Evolutionary conservation across 2,797 vertebrate species (phyloP).

Genomic region (Streptopelia turtur): DNA sequence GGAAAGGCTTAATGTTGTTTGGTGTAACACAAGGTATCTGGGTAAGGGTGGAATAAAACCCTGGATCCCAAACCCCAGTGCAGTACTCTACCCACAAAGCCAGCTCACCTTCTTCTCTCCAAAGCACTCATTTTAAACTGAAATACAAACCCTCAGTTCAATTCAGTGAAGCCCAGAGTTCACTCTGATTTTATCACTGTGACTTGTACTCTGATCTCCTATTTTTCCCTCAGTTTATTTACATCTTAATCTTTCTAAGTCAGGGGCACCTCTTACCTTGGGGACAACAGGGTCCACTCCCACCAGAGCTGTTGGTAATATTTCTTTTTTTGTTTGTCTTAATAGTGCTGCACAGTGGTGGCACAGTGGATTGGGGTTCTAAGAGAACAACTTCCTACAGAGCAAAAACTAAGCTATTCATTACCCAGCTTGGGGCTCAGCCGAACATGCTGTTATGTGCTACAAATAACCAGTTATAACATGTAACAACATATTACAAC

Average conservation of each 20-base stretch:
- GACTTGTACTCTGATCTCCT: not conserved
- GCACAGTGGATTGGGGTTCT: not conserved
- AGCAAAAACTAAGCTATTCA: not conserved
- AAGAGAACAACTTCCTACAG: not conserved
- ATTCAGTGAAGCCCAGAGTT: not conserved
- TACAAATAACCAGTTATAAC: not conserved
- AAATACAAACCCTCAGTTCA: not conserved
- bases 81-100: not conserved
- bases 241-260: not conserved
- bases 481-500: rapidly evolving
- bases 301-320: not conserved
- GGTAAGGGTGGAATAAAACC: not conserved
- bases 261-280: not conserved
- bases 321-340: not conserved
- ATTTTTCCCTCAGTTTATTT: not conserved
- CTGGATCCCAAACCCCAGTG: not conserved
- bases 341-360: not conserved
- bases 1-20: not conserved
- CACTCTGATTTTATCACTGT: not conserved
- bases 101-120: not conserved
- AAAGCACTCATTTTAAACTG: not conserved
- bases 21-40: not conserved
- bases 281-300: not conserved
- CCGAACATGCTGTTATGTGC: rapidly evolving
- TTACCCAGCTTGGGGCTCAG: not conserved